Evolutionary conservation across 2,113 vertebrate genomes (phyloP).

Genomic region (Megaceryle maxima): DNA sequence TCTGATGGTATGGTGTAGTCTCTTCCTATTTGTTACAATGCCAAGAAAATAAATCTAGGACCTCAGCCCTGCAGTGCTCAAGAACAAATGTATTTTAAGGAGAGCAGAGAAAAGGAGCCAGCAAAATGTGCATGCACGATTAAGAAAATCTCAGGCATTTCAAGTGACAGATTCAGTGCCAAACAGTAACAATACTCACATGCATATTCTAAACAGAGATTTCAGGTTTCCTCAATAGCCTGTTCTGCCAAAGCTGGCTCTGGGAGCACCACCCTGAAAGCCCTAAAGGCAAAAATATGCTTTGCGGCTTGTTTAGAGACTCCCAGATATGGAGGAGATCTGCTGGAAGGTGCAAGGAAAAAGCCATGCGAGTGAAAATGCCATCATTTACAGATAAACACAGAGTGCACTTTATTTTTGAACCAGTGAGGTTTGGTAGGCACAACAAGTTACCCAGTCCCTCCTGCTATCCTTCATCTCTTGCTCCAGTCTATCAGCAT

Average conservation of each 20-base stretch:
- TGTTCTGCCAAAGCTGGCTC: background rate
- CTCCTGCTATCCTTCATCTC: constrained; percentile 31
- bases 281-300: background rate
- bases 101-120: background rate
- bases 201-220: background rate
- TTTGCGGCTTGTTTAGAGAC: background rate
- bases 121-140: background rate
- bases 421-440: background rate
- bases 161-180: constrained; percentile 39
- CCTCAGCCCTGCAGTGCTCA: background rate
- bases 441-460: background rate
- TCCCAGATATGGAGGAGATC: background rate
- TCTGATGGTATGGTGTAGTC: background rate
- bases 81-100: background rate
- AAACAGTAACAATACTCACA: background rate
- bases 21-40: background rate
- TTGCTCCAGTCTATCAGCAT: constrained; percentile 28
- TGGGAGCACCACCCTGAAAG: constrained; percentile 20
- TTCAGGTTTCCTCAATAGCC: constrained; percentile 3
- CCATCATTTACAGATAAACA: constrained; percentile 24
- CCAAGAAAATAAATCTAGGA: background rate
- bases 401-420: background rate
- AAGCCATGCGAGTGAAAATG: background rate
- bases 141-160: constrained; percentile 48
- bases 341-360: background rate